Conservation (phyloP, 2,797 vertebrate genomes). For the Austrolebias charrua region DNA sequence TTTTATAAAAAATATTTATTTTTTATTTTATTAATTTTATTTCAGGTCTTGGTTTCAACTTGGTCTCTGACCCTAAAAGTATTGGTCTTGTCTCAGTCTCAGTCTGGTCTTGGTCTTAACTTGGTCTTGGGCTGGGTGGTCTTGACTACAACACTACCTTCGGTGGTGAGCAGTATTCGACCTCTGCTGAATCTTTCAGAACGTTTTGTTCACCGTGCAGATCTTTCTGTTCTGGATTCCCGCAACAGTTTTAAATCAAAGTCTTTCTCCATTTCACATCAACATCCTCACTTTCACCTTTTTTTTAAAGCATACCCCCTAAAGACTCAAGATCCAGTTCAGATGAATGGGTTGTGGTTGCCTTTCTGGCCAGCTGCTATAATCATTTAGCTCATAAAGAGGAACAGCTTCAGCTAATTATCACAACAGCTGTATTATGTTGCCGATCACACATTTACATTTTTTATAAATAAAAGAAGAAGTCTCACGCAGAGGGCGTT, state of each 20-base stretch:
- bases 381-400: slow-evolving; percentile 71
- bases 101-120: no score
- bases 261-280: slow-evolving; percentile 12
- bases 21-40: no score
- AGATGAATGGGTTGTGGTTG: slow-evolving; percentile 50
- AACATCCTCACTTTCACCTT: slow-evolving; percentile 44
- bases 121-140: no score
- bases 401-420: slow-evolving; percentile 70
- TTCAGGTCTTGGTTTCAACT: no score
- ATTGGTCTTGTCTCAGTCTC: no score
- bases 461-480: slow-evolving; percentile 27
- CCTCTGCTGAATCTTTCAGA: no score
- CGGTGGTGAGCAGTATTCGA: no score
- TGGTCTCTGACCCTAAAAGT: no score
- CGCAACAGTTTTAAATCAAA: slow-evolving; percentile 41
- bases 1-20: no score
- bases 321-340: slow-evolving; percentile 22
- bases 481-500: slow-evolving; percentile 24
- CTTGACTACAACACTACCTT: no score
- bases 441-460: slow-evolving; percentile 53
- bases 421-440: slow-evolving; percentile 53
- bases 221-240: slow-evolving; percentile 29
- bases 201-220: slow-evolving; percentile 42
- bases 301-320: not conserved
- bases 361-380: slow-evolving; percentile 56